Percentiles rank a stretch among this genome's conserved stretches.
phyloP scores from a whole-genome alignment of 2,113 vertebrate genomes.

The Nothoprocta pentlandii region DNA sequence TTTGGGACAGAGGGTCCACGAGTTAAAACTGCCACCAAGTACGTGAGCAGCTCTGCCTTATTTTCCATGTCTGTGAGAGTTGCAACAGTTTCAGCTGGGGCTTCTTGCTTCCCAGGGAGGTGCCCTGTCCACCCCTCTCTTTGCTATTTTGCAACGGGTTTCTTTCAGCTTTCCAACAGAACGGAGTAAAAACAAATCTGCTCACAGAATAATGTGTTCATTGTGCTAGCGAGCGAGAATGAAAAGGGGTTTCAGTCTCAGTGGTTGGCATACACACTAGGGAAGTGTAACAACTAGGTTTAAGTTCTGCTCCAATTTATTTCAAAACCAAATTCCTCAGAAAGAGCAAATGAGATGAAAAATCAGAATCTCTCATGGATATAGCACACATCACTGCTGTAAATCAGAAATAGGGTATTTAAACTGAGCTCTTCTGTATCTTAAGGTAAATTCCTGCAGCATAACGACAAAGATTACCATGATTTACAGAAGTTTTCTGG shows the following conservation, averaged over 20 bases:
- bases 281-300: background rate
- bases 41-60: background rate
- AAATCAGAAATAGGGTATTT: background rate
- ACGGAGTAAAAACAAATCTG: background rate
- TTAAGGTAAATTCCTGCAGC: background rate
- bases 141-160: background rate
- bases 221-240: background rate
- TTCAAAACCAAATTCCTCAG: background rate
- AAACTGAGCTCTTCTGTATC: constrained; percentile 1
- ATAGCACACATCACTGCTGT: background rate
- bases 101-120: background rate
- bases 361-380: background rate
- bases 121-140: background rate
- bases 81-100: too few species aligned
- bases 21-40: background rate
- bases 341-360: background rate
- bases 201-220: background rate
- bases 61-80: background rate
- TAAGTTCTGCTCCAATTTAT: background rate
- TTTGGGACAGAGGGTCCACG: background rate
- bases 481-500: background rate
- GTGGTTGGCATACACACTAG: background rate
- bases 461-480: background rate
- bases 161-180: background rate
- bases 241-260: background rate